Evolutionary conservation across 23 tunicate genomes (phyloP).

Genomic region (Botrylloides violaceus): DNA sequence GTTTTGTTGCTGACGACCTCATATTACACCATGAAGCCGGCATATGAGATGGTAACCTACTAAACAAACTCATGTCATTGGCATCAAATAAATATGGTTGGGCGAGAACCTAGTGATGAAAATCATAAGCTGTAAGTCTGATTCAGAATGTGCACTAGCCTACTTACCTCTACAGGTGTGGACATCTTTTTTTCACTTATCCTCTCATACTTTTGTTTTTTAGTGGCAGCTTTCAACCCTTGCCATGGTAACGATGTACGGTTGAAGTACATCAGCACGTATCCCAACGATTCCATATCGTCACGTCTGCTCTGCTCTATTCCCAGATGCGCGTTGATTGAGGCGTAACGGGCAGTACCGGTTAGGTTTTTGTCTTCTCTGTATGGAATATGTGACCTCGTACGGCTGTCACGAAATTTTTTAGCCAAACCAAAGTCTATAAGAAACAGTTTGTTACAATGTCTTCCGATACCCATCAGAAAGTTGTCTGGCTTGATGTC

Average conservation of each 20-base stretch:
- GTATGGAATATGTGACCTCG: conserved; percentile 81
- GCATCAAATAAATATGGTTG: too few species aligned
- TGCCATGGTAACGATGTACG: conserved; percentile 98
- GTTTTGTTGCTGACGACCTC: too few species aligned
- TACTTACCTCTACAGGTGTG: conserved; percentile 91
- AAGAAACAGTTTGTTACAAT: conserved; percentile 90
- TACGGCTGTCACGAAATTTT: conserved; percentile 91
- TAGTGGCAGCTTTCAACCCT: conserved; percentile 94
- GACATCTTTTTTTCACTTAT: conserved; percentile 99
- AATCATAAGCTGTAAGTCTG: too few species aligned
- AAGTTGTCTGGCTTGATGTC: conserved; percentile 98
- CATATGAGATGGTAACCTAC: too few species aligned
- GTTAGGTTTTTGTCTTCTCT: conserved; percentile 96
- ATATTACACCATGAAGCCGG: too few species aligned
- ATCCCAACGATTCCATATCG: conserved; percentile 95
- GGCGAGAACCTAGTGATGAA: too few species aligned
- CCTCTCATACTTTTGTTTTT: conserved; percentile 93
- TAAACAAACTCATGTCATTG: too few species aligned
- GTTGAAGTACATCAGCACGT: conserved; percentile 95
- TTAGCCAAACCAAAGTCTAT: conserved; percentile 95
- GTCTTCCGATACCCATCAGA: conserved; percentile 95
- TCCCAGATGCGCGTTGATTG: conserved; percentile 90
- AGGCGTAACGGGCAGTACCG: conserved; percentile 92
- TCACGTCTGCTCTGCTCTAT: conserved; percentile 94
- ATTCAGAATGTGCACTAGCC: too few species aligned